Evolutionary conservation across 1,140 invertebrate genomes (phyloP), one percentile per base, ranked within the genome.

Genomic region (Drosophila pandora): DNA sequence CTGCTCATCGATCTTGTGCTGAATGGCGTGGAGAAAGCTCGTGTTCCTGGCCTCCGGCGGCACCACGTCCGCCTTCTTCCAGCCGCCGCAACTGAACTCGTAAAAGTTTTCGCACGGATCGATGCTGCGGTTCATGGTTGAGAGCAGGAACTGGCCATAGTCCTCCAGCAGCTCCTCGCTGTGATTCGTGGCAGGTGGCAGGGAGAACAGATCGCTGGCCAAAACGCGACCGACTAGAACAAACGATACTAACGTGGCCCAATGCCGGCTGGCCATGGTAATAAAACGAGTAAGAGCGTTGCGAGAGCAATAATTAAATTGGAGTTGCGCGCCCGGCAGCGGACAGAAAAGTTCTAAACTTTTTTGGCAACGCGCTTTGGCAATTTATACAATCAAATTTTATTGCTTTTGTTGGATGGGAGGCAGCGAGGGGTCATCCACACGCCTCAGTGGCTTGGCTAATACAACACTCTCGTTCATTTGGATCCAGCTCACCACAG

Each of bases 71-170:
- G 91, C 90, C 45, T 93, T 90, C 7, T 93, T 79, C 92, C 94
- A 95, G 13, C 91, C 92, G 10, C 95, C 94, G 73, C 94, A 95
- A 0, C 94, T 93, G 61, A 94, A 95, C 23, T 94, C 76, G 79
- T 96, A 96, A 85, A 96, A 96, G 89, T 96, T 95, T 50, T 95
- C 93, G 76, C 96, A 96, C 0, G 96, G 96, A 81, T 96, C 92
- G 0, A 94, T 93, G 39, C 65, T 89, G 6, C 50, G 67, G 63
- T 90, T 90, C 89, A 90, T 90, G 10, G 57, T 63, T 12, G 71
- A 70, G 2, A 82, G 12, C 63, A 91, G 70, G n/a, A 91, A 82
- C 2, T 62, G 49, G 0, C 72, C 80, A 52, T 87, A 82, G 2
- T 85, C 70, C 5, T 85, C 75, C 6, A 91, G 39, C 5, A 91